phyloP scores from a whole-genome alignment of 2,113 vertebrate genomes.

The Semicossyphus pulcher region DNA sequence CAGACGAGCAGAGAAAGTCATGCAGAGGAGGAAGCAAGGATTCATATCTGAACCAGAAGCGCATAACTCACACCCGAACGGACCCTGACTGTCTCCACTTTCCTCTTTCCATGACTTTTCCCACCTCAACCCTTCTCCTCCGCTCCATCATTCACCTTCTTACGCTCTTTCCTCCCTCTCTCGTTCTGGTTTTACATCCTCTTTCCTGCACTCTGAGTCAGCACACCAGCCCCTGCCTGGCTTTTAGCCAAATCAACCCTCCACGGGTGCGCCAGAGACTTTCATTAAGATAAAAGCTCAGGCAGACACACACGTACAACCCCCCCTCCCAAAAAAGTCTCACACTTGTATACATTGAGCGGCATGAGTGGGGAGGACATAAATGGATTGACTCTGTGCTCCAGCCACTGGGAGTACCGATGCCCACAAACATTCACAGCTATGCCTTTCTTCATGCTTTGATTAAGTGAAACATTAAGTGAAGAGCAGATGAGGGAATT shows the following conservation, averaged over 20 bases:
- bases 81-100: constrained; percentile 25
- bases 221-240: constrained; percentile 50
- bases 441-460: constrained; percentile 12
- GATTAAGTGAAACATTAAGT: constrained; percentile 17
- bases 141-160: constrained; percentile 45
- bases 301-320: constrained; percentile 21
- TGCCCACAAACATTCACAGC: constrained; percentile 26
- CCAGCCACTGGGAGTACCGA: constrained; percentile 14
- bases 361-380: constrained; percentile 38
- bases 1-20: constrained; percentile 55
- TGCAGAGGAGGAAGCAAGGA: constrained; percentile 41
- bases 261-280: constrained; percentile 40
- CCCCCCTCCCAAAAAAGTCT: too few species aligned
- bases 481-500: constrained; percentile 4
- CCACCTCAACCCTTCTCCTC: constrained; percentile 52
- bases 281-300: constrained; percentile 84
- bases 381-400: constrained; percentile 49
- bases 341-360: constrained; percentile 10
- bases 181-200: constrained; percentile 42
- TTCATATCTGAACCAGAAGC: constrained; percentile 31
- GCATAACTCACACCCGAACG: constrained; percentile 39
- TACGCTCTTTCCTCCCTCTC: constrained; percentile 27
- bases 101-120: constrained; percentile 39
- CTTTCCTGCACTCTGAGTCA: constrained; percentile 76
- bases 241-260: constrained; percentile 74